Evolutionary conservation across 2,797 vertebrate species (phyloP).

Genomic region (Enteromius radiatus): DNA sequence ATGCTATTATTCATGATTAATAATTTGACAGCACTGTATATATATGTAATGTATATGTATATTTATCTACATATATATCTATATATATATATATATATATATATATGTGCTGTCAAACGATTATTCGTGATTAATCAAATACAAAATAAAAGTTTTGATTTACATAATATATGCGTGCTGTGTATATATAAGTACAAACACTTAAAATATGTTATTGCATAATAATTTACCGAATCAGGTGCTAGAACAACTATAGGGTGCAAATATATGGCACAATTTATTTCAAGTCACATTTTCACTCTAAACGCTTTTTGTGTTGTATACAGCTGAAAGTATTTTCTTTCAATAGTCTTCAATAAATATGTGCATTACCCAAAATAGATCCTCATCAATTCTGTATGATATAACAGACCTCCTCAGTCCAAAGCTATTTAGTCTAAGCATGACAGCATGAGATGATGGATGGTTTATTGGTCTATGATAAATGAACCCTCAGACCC

Average conservation of each 20-base stretch:
- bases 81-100: too few species aligned
- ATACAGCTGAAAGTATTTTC: not conserved
- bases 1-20: too few species aligned
- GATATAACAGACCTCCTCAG: slow-evolving; percentile 25
- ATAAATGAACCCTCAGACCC: slow-evolving; percentile 44
- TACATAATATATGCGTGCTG: too few species aligned
- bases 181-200: too few species aligned
- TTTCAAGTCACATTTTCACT: not conserved
- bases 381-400: not conserved
- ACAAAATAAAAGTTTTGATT: too few species aligned
- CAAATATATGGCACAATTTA: not conserved
- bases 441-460: slow-evolving; percentile 24
- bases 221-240: not conserved
- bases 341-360: not conserved
- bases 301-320: not conserved
- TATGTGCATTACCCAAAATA: not conserved
- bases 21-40: too few species aligned
- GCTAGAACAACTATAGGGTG: not conserved
- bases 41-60: too few species aligned
- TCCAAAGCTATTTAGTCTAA: slow-evolving; percentile 25
- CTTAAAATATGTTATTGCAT: too few species aligned
- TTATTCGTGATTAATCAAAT: too few species aligned
- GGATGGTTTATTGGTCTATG: slow-evolving; percentile 29
- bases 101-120: too few species aligned
- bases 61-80: too few species aligned